Conservation (phyloP, 2,797 vertebrate genomes). For the Darevskia mixta region DNA sequence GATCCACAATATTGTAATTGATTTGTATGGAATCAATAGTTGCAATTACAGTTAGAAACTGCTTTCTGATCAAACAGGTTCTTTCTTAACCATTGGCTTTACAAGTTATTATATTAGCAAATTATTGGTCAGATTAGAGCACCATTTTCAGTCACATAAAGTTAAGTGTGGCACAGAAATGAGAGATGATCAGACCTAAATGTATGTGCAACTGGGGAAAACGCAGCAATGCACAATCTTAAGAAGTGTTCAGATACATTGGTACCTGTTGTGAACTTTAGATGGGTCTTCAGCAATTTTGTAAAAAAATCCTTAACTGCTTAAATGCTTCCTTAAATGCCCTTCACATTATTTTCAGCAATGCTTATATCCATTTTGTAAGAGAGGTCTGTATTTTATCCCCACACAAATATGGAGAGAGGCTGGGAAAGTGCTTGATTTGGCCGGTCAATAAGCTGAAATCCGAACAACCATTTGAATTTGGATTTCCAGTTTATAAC, state of each 20-base stretch:
- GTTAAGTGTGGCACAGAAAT: neutral
- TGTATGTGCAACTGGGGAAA: neutral
- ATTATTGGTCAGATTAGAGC: neutral
- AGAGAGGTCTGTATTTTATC: too few species aligned
- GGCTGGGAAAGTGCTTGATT: neutral
- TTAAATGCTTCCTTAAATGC: neutral
- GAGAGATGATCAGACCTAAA: neutral
- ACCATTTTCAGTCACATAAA: neutral
- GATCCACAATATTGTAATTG: conserved; percentile 63
- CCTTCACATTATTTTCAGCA: neutral
- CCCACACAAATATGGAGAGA: neutral
- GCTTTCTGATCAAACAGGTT: neutral
- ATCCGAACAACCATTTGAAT: too few species aligned
- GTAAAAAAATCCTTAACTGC: neutral
- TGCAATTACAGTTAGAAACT: conserved; percentile 62
- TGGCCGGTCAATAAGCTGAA: neutral
- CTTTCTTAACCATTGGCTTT: neutral
- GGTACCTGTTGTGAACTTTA: neutral
- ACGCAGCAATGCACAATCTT: neutral
- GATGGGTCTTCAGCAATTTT: neutral
- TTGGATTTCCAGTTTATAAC: too few species aligned
- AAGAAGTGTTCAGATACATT: neutral
- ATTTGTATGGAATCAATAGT: conserved; percentile 66
- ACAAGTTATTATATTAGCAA: neutral
- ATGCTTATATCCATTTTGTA: too few species aligned